Evolutionary conservation across 2,113 vertebrate genomes (phyloP).

Genomic region (Cryptotis parvus): DNA sequence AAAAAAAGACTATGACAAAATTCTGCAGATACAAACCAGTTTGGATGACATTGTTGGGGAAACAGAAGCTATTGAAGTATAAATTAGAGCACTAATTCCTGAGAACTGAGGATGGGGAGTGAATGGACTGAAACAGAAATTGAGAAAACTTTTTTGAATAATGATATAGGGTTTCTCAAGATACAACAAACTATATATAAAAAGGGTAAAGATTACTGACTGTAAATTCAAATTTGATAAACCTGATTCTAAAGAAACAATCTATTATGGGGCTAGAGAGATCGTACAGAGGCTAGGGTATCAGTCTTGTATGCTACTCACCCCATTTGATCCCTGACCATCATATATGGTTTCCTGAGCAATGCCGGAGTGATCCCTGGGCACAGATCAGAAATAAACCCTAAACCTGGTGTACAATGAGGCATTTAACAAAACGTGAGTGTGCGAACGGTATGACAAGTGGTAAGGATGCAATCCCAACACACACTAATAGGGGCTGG

Average conservation of each 20-base stretch:
- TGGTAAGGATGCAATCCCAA: no score
- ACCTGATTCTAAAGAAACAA: not conserved
- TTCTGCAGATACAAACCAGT: not conserved
- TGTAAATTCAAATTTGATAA: constrained; percentile 9
- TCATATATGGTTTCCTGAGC: no score
- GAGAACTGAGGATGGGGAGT: not conserved
- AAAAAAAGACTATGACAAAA: not conserved
- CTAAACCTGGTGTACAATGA: no score
- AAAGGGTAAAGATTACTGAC: not conserved
- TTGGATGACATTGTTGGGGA: not conserved
- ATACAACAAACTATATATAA: not conserved
- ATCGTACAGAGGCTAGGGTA: no score
- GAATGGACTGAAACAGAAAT: not conserved
- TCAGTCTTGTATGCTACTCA: no score
- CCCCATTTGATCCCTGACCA: no score
- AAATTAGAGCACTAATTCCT: not conserved
- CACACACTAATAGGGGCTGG: no score
- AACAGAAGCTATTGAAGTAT: not conserved
- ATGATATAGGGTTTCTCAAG: not conserved
- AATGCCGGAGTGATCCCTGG: no score
- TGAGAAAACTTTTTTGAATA: not conserved
- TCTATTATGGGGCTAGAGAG: no score
- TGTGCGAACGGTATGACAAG: no score
- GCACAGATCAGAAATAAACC: no score
- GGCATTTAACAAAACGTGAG: no score